Evolutionary conservation across 2,797 vertebrate genomes (phyloP), one percentile per base, ranked within the genome.

Genomic region (Enteromius trimaculatus): DNA sequence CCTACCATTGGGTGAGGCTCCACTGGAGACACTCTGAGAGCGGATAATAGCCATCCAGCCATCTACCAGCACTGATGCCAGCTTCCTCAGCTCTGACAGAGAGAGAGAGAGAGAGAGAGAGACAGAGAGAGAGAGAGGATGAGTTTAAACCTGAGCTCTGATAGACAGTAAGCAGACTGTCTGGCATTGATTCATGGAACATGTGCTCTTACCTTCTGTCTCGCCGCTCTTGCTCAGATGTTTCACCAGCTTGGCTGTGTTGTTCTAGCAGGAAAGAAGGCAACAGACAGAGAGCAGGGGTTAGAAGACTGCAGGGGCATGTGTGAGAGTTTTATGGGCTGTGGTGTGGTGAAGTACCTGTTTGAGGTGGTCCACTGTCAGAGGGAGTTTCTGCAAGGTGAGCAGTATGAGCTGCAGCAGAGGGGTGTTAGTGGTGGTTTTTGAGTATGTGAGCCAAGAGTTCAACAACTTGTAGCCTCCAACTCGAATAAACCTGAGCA

Each of bases 21-120:
- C 58, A 4, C 94, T 95, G 85, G 95, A 92, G 0, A 95, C 88
- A 3, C 97, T 99, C 89, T 99, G 97, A 47, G 97, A 97, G 16
- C 97, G 96, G 84, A 99, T 98, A 1, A 97, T 97, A 0, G 95
- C 96, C 97, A 99, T 99, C 97, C 97, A 99, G 81, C 96, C 96
- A 0, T 97, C 96, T n/a, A 99, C 97, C 0, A 98, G 93, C 82
- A 97, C 95, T 0, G 94, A 93, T 0, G 97, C 96, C 78, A 98
- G 84, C 88, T 97, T 97, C 82, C 96, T 94, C 82, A 99, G 90
- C 2, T 98, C 97, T 99, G 16, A 26, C 5, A 51, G 47, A 49
- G 29, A 49, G 55, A 31, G 53, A 26, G 10, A 47, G 29, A 51
- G 62, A 49, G 58, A 34, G 53, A 26, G 10, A 37, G 37, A 37